Conservation (phyloP, 2,113 vertebrate species). For the Leptodactylus fuscus region DNA sequence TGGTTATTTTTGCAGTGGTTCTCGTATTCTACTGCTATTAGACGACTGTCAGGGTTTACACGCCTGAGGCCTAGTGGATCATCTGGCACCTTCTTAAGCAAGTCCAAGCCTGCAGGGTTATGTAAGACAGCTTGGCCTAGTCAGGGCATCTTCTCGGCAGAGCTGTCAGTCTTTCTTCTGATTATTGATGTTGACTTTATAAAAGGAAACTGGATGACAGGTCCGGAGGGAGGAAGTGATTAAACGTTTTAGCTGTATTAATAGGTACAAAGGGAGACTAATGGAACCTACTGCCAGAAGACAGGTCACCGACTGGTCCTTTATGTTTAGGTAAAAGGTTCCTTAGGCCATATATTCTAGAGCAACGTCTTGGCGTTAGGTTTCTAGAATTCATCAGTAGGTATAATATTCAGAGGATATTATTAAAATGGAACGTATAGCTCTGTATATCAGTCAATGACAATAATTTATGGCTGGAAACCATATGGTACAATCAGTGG, state of each 20-base stretch:
- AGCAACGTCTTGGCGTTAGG: background rate
- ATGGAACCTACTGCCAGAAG: background rate
- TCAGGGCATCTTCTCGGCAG: background rate
- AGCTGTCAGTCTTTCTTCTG: slow-evolving; percentile 10
- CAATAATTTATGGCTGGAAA: no score
- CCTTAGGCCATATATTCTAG: background rate
- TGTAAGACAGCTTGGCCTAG: background rate
- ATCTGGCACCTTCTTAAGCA: background rate
- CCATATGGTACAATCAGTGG: no score
- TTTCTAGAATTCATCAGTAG: no score
- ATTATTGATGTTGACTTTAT: background rate
- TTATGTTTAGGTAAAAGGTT: background rate
- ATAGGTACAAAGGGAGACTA: slow-evolving; percentile 9
- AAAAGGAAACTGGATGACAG: slow-evolving; percentile 17
- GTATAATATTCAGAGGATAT: no score
- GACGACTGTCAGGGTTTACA: background rate
- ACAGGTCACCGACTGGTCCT: background rate
- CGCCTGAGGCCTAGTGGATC: slow-evolving; percentile 1
- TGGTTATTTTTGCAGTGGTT: background rate
- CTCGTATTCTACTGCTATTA: background rate
- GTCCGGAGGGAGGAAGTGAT: slow-evolving; percentile 5
- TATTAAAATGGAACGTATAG: no score
- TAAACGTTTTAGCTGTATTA: slow-evolving; percentile 10
- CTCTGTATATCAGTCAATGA: no score
- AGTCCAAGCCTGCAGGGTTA: background rate